Conservation (phyloP, 92 coral and sea anemone species). For the Siderastrea siderea region DNA sequence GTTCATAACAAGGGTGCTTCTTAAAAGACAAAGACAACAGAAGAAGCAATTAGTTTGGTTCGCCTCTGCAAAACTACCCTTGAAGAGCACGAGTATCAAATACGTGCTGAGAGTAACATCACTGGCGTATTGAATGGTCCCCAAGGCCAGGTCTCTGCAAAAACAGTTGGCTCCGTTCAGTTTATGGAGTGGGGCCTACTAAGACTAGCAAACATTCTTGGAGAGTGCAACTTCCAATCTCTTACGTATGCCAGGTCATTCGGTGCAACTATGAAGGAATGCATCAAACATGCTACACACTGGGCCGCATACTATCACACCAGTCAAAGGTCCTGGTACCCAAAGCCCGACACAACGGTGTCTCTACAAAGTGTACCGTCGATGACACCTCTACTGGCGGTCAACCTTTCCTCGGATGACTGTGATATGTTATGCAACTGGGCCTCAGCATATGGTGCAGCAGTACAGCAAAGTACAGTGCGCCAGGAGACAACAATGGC, state of each 20-base stretch:
- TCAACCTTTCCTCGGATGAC: no score
- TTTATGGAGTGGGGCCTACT: constrained; percentile 66
- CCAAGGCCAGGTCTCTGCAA: constrained; percentile 71
- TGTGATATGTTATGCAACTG: no score
- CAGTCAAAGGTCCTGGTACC: constrained; percentile 61
- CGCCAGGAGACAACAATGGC: no score
- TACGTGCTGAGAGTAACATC: constrained; percentile 61
- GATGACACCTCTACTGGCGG: constrained; percentile 25
- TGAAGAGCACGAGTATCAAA: constrained; percentile 56
- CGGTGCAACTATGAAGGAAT: constrained; percentile 63
- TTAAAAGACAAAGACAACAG: constrained; percentile 9
- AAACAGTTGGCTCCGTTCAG: constrained; percentile 66
- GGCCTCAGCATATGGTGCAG: no score
- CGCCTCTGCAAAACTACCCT: constrained; percentile 65
- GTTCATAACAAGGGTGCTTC: constrained; percentile 68
- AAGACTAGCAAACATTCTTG: constrained; percentile 49
- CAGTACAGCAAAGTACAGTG: no score
- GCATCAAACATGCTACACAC: constrained; percentile 53
- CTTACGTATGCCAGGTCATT: constrained; percentile 56
- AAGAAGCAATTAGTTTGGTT: constrained; percentile 53
- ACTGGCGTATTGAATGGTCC: constrained; percentile 66
- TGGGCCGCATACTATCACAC: constrained; percentile 75
- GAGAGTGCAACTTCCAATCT: constrained; percentile 27
- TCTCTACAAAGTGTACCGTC: constrained; percentile 18
- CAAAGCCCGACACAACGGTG: constrained; percentile 49